Conservation (phyloP, 2,797 vertebrate species). For the Myoxocephalus aenaeus region DNA sequence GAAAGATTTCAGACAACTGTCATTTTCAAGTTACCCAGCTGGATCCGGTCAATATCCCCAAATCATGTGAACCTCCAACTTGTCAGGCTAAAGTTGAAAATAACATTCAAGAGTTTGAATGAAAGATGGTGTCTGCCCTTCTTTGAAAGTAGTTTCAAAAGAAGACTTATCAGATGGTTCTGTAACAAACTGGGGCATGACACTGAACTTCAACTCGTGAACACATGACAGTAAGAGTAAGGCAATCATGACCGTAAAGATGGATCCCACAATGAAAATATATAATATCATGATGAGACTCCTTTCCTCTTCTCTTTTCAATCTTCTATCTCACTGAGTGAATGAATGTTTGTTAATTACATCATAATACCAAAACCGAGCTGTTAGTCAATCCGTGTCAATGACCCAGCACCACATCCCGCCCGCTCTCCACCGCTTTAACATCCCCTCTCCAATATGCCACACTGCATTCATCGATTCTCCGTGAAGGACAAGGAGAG, state of each 20-base stretch:
- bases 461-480: conserved; percentile 48
- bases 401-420: not conserved
- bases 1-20: not conserved
- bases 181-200: not conserved
- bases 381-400: conserved; percentile 25
- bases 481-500: conserved; percentile 57
- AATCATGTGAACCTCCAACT: not conserved
- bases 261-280: not conserved
- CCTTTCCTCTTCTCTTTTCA: not conserved
- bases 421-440: not conserved
- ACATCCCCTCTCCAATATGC: conserved; percentile 29
- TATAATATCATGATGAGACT: not conserved
- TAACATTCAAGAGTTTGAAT: not conserved
- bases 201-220: not conserved
- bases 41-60: not conserved
- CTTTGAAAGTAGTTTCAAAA: not conserved
- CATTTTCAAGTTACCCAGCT: not conserved
- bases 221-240: not conserved
- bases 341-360: conserved; percentile 11
- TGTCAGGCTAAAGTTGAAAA: not conserved
- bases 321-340: not conserved
- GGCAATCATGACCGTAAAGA: not conserved
- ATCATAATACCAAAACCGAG: conserved; percentile 10
- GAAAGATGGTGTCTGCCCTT: not conserved
- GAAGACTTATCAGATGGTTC: not conserved